Conservation (phyloP, 2,113 vertebrate genomes). For the Dendropsophus ebraccatus region DNA sequence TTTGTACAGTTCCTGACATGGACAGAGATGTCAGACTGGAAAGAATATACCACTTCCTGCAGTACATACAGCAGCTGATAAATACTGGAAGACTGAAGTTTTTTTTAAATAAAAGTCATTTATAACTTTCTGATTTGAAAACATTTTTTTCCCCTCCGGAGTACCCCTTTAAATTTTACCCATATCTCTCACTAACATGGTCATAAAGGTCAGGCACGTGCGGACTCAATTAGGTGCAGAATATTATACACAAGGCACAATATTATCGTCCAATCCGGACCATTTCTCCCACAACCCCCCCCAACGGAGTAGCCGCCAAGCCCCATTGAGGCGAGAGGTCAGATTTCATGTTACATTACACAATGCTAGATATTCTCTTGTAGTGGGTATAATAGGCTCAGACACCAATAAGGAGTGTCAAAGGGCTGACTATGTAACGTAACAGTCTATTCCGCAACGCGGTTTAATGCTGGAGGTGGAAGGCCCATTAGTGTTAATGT, state of each 20-base stretch:
- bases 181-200: neutral
- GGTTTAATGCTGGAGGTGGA: slow-evolving; percentile 50
- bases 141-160: too few species aligned
- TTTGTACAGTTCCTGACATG: too few species aligned
- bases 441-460: slow-evolving; percentile 45
- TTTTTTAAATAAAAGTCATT: too few species aligned
- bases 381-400: slow-evolving; percentile 39
- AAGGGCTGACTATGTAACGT: slow-evolving; percentile 32
- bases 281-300: neutral
- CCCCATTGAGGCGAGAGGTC: neutral
- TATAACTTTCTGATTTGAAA: too few species aligned
- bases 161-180: too few species aligned
- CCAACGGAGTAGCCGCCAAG: neutral
- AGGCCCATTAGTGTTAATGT: slow-evolving; percentile 58
- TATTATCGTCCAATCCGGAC: neutral
- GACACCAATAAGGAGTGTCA: slow-evolving; percentile 41
- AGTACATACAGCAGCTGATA: too few species aligned
- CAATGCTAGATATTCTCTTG: slow-evolving; percentile 16
- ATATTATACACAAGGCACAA: neutral
- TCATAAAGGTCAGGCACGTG: neutral
- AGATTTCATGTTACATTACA: slow-evolving; percentile 24
- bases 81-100: too few species aligned
- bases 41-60: too few species aligned
- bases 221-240: neutral
- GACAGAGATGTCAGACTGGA: too few species aligned